These are phyloP conservation scores for Pinna nobilis DNA, from an alignment of 1,140 invertebrate genomes.

Conservation along the genomic window DNA sequence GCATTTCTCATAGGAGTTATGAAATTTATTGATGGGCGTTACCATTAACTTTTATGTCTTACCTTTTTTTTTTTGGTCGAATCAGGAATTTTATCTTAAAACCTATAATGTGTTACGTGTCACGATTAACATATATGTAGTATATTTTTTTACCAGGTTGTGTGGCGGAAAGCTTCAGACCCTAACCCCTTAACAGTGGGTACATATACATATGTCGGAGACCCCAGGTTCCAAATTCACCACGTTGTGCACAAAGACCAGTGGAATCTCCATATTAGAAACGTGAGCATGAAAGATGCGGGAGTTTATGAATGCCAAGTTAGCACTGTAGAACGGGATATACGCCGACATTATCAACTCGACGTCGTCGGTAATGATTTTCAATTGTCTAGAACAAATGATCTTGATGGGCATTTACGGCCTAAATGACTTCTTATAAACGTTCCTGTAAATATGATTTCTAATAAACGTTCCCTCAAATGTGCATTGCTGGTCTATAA, in stretches of 20 bases:
- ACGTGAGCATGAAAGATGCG: conserved; percentile 88
- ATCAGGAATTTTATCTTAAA: no score
- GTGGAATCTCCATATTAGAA: conserved; percentile 92
- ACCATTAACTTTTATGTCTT: no score
- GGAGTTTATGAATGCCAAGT: conserved; percentile 95
- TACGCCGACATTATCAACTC: conserved; percentile 21
- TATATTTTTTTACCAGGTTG: conserved; percentile 40
- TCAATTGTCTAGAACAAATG: neutral
- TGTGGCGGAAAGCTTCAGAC: conserved; percentile 55
- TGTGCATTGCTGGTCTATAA: no score
- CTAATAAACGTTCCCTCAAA: no score
- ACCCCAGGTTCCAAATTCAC: conserved; percentile 44
- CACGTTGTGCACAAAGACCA: conserved; percentile 90
- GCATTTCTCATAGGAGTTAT: no score
- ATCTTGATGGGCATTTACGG: no score
- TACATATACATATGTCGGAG: conserved; percentile 49
- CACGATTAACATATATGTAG: neutral
- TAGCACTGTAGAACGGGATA: conserved; percentile 78
- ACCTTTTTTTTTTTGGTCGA: no score
- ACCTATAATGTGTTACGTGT: no score
- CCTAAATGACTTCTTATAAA: no score
- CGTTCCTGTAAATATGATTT: no score
- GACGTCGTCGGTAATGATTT: conserved; percentile 20
- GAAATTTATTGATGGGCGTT: no score
- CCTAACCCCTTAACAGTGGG: conserved; percentile 59